Evolutionary conservation across 2,888 invertebrate species (phyloP).

Genomic region (Epistrophella euchroma): DNA sequence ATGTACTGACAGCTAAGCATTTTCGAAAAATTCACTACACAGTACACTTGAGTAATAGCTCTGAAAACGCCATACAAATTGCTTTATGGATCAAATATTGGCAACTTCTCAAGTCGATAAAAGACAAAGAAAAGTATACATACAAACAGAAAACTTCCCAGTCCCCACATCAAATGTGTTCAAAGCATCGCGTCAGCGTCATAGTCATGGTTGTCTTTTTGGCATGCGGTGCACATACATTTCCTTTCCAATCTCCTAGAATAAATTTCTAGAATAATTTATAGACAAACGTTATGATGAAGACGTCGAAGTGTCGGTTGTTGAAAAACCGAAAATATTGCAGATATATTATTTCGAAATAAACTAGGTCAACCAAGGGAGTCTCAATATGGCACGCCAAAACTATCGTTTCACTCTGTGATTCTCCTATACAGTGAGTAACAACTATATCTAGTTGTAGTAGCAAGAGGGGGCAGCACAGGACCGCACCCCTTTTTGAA

Average conservation of each 20-base stretch:
- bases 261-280: slow-evolving; percentile 63
- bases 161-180: not conserved
- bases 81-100: slow-evolving; percentile 46
- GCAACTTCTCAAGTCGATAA: slow-evolving; percentile 51
- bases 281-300: slow-evolving; percentile 45
- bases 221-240: slow-evolving; percentile 49
- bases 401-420: slow-evolving; percentile 39
- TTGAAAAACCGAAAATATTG: slow-evolving; percentile 60
- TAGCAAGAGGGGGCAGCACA: slow-evolving; percentile 20
- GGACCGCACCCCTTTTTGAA: slow-evolving; percentile 53
- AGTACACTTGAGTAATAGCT: slow-evolving; percentile 25
- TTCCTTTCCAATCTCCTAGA: slow-evolving; percentile 51
- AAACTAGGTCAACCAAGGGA: slow-evolving; percentile 64
- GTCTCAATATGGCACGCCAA: slow-evolving; percentile 63
- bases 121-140: slow-evolving; percentile 31
- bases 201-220: not conserved
- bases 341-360: slow-evolving; percentile 51
- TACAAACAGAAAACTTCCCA: not conserved
- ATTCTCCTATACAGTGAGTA: slow-evolving; percentile 3
- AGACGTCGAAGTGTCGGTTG: slow-evolving; percentile 12
- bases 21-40: slow-evolving; percentile 12
- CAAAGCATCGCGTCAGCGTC: not conserved
- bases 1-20: not conserved
- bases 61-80: slow-evolving; percentile 40
- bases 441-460: not conserved